Evolutionary conservation across 2,797 vertebrate genomes (phyloP).

Genomic region (Amphiprion clarkii): DNA sequence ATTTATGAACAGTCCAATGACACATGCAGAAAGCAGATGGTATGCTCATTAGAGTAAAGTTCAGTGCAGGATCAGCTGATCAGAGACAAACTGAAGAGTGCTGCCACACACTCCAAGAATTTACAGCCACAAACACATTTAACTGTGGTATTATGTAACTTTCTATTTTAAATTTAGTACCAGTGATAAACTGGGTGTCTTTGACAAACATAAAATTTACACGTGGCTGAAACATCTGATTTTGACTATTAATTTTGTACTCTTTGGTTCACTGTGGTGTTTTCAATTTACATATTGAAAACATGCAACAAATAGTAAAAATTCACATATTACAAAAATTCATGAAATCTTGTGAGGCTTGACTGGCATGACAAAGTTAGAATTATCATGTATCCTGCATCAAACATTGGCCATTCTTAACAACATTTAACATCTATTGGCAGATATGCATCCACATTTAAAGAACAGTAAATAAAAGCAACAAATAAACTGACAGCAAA

Average conservation of each 20-base stretch:
- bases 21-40: constrained; percentile 99
- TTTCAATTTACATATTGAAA: constrained; percentile 53
- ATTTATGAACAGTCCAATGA: constrained; percentile 99
- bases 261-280: constrained; percentile 5
- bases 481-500: constrained; percentile 87
- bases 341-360: not conserved
- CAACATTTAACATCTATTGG: constrained; percentile 98
- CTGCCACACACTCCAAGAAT: constrained; percentile 22
- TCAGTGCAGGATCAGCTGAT: constrained; percentile 94
- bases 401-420: constrained; percentile 92
- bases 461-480: constrained; percentile 90
- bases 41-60: constrained; percentile 91
- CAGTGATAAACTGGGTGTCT: constrained; percentile 13
- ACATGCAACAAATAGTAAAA: constrained; percentile 17
- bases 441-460: constrained; percentile 95
- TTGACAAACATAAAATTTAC: not conserved
- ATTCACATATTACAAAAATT: constrained; percentile 16
- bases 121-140: constrained; percentile 31
- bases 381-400: constrained; percentile 92
- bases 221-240: constrained; percentile 12
- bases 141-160: constrained; percentile 32
- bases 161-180: constrained; percentile 36
- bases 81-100: constrained; percentile 44
- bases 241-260: not conserved
- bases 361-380: not conserved